Evolutionary conservation across 2,888 invertebrate species (phyloP).

Genomic region (Pasiphila rectangulata): DNA sequence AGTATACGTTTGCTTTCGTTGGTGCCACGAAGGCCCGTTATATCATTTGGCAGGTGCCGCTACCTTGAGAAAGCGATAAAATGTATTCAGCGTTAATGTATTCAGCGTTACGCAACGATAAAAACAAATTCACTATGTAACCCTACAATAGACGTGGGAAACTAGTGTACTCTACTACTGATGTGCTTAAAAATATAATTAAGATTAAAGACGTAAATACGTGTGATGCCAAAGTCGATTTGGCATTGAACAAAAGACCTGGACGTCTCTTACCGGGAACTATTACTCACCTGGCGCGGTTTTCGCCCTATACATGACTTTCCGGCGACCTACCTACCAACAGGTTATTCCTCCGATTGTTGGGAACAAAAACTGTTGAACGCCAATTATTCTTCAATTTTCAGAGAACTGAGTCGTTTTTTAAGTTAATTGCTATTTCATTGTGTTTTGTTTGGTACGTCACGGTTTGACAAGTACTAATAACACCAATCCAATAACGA

Average conservation of each 20-base stretch:
- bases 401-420: conserved; percentile 41
- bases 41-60: conserved; percentile 77
- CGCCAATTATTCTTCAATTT: conserved; percentile 51
- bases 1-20: conserved; percentile 77
- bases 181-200: background rate
- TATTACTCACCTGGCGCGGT: conserved; percentile 58
- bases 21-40: conserved; percentile 66
- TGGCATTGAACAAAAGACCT: conserved; percentile 39
- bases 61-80: conserved; percentile 73
- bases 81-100: conserved; percentile 61
- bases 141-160: background rate
- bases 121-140: conserved; percentile 17
- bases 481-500: conserved; percentile 27
- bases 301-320: conserved; percentile 59
- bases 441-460: conserved; percentile 36
- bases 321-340: conserved; percentile 71
- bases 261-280: conserved; percentile 45
- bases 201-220: background rate
- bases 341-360: conserved; percentile 65
- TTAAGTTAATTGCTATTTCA: conserved; percentile 41
- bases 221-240: conserved; percentile 23
- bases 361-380: conserved; percentile 61
- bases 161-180: too few species aligned
- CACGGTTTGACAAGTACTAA: conserved; percentile 47
- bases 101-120: conserved; percentile 59